A percentile compares a stretch with the other conserved stretches of the same genome.
Conservation (phyloP, 2,797 vertebrate species). For the Vipera latastei region DNA sequence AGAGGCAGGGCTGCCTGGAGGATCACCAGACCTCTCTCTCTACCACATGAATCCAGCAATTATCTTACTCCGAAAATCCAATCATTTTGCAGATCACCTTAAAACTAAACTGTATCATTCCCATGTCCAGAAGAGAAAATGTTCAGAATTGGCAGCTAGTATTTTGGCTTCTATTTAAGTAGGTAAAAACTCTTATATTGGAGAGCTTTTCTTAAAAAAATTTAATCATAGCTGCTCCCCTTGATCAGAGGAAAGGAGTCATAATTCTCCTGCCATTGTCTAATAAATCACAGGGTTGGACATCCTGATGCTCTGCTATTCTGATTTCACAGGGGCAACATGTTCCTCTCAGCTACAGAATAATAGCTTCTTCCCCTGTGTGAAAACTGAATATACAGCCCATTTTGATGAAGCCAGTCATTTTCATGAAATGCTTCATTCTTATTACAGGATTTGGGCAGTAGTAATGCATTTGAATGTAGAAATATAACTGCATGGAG, state of each 20-base stretch:
- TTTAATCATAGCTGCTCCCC: slow-evolving; percentile 48
- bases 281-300: slow-evolving; percentile 50
- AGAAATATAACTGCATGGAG: slow-evolving; percentile 21
- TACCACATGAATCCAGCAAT: slow-evolving; percentile 56
- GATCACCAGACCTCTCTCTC: slow-evolving; percentile 43
- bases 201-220: background rate
- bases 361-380: background rate
- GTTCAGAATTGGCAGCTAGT: slow-evolving; percentile 46
- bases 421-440: slow-evolving; percentile 38
- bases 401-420: slow-evolving; percentile 39
- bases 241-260: slow-evolving; percentile 52
- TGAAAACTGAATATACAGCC: slow-evolving; percentile 39
- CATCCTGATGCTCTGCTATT: slow-evolving; percentile 37
- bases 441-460: slow-evolving; percentile 24
- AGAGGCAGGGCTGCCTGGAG: slow-evolving; percentile 45
- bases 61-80: slow-evolving; percentile 55
- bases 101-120: slow-evolving; percentile 52
- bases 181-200: slow-evolving; percentile 62
- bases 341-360: slow-evolving; percentile 10
- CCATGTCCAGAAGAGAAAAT: slow-evolving; percentile 55
- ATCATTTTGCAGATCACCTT: slow-evolving; percentile 59
- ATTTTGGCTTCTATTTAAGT: slow-evolving; percentile 39
- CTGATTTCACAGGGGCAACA: background rate
- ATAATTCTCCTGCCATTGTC: slow-evolving; percentile 55
- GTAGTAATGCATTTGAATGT: background rate